Evolutionary conservation across 2,797 vertebrate genomes (phyloP).

Genomic region (Sardinella longiceps): DNA sequence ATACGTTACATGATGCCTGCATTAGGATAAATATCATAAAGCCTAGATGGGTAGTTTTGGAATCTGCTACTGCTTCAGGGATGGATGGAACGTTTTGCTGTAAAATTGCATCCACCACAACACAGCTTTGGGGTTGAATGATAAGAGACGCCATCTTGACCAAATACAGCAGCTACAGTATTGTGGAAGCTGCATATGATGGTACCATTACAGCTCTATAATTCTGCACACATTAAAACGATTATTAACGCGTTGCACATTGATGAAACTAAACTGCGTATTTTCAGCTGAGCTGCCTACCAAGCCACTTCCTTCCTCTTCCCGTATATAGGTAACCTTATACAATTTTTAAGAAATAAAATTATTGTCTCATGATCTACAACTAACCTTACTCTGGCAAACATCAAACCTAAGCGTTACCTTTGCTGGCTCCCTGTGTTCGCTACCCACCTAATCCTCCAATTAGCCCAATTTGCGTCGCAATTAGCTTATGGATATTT

Average conservation of each 20-base stretch:
- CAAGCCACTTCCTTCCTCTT: neutral
- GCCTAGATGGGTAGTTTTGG: neutral
- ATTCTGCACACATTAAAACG: neutral
- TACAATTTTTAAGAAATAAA: neutral
- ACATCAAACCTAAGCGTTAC: neutral
- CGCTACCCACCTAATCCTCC: neutral
- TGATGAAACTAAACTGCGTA: neutral
- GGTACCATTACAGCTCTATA: neutral
- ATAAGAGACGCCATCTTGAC: constrained; percentile 15
- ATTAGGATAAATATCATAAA: too few relatives aligned
- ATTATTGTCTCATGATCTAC: neutral
- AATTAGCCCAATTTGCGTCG: neutral
- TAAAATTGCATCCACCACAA: neutral
- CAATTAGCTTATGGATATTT: neutral
- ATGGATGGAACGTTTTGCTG: neutral
- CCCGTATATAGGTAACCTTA: neutral
- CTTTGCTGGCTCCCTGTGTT: neutral
- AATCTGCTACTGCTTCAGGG: neutral
- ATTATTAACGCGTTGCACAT: neutral
- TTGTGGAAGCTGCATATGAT: neutral
- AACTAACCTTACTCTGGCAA: neutral
- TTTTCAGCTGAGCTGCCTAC: neutral
- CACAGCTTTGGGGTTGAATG: constrained; percentile 7
- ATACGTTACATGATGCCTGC: too few relatives aligned
- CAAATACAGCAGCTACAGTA: constrained; percentile 7